Conservation (phyloP, 2,888 invertebrate species). For the Nowickia ferox region DNA sequence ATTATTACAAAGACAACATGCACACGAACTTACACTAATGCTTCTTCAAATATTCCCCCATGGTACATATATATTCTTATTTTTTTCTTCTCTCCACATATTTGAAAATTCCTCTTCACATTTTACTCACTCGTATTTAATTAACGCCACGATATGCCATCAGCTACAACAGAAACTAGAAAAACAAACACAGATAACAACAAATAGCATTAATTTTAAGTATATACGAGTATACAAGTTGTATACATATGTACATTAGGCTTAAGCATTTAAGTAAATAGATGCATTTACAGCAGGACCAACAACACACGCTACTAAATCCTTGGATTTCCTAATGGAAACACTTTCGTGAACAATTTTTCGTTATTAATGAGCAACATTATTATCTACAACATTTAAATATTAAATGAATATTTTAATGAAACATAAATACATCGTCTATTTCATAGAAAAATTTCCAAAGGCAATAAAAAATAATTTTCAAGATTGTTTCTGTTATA, state of each 20-base stretch:
- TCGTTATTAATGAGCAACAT: no score
- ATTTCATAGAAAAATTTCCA: no score
- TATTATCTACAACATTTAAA: no score
- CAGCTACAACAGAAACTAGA: constrained; percentile 12
- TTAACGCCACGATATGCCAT: constrained; percentile 54
- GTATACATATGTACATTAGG: neutral
- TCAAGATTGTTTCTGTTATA: no score
- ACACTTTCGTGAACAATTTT: no score
- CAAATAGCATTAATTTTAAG: constrained; percentile 50
- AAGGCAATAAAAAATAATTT: no score
- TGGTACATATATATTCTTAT: constrained; percentile 35
- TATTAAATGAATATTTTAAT: no score
- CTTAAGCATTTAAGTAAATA: constrained; percentile 8
- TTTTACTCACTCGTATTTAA: constrained; percentile 59
- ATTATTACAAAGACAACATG: constrained; percentile 4
- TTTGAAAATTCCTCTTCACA: constrained; percentile 23
- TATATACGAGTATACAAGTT: constrained; percentile 34
- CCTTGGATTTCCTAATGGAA: no score
- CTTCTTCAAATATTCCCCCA: constrained; percentile 10
- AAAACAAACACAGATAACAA: constrained; percentile 60
- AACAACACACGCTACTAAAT: neutral
- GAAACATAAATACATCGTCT: no score
- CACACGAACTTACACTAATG: neutral
- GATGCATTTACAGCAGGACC: neutral
- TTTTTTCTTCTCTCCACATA: constrained; percentile 29